Base-by-base conservation (phyloP, 2,888 invertebrate species). In the Elgonia sp. region DNA sequence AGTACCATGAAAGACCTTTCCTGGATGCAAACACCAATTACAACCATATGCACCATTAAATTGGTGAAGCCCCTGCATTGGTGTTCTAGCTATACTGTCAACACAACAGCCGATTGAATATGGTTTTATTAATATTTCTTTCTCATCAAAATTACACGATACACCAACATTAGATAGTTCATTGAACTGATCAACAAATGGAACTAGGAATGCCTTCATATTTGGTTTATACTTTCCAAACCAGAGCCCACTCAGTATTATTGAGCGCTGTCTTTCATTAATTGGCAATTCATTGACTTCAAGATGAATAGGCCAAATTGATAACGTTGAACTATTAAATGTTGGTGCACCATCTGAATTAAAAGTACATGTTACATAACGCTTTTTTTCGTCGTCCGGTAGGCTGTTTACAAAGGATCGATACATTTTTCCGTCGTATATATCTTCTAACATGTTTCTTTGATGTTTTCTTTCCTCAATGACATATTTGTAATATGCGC, bases 91-190 rank as follows among this genome's bases (percentile, higher is more conserved):
- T 0, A 62, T 16, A 20, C 9, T 62, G 20, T 62, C 62, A 4
- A 62, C 29, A 29, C 29, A 29, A 29, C 29, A 29, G 5, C 29
- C 1, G 29, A 5, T 29, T 29, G 5, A 29, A n/a, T 62, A 62
- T 7, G 62, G 62, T 55, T 70, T 76, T 39, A 87, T 57, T 2
- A 62, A 29, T 65, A 21, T 20, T 75, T 46, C 29, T 82, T 88
- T 46, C 10, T 46, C 53, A 10, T 60, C 53, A 18, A 87, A 16
- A 50, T 50, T 20, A 46, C n/a, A n/a, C n/a, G n/a, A n/a, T n/a
- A n/a, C n/a, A n/a, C n/a, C n/a, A n/a, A n/a, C n/a, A n/a, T n/a
- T n/a, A n/a, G n/a, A n/a, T n/a, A n/a, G n/a, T n/a, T n/a, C n/a
- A n/a, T n/a, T n/a, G n/a, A n/a, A n/a, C n/a, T n/a, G n/a, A n/a